A percentile compares a stretch with the other conserved stretches of the same genome.
phyloP scores from a whole-genome alignment of 1,140 invertebrate genomes.

The Neodiprion fabricii region DNA sequence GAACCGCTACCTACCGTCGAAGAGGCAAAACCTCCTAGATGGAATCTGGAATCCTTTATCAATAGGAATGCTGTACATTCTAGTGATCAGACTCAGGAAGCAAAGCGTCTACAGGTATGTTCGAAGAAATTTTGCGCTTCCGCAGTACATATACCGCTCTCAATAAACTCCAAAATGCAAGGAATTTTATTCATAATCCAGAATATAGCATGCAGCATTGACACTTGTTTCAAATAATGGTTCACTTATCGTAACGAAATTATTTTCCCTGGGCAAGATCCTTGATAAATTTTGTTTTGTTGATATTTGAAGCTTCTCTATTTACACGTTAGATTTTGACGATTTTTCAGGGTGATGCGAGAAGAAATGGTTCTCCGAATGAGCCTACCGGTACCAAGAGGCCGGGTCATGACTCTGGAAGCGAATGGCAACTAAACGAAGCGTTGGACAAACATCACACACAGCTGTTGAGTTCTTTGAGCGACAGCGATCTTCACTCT shows the following conservation, averaged over 20 bases:
- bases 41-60: constrained; percentile 64
- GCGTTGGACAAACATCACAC: constrained; percentile 42
- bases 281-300: not conserved
- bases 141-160: not conserved
- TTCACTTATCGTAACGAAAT: not conserved
- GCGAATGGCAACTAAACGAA: constrained; percentile 48
- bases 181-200: not conserved
- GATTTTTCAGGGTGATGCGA: constrained; percentile 27
- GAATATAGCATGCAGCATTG: not conserved
- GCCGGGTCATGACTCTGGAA: constrained; percentile 26
- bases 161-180: not conserved
- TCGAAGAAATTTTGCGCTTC: not conserved
- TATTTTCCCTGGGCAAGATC: not conserved
- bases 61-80: constrained; percentile 44
- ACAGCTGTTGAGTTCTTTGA: constrained; percentile 39
- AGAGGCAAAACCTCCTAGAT: constrained; percentile 57
- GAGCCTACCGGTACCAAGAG: constrained; percentile 22
- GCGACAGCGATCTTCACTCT: constrained; percentile 51
- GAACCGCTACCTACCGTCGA: constrained; percentile 50
- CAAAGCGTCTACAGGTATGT: constrained; percentile 45
- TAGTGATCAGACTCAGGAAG: constrained; percentile 43
- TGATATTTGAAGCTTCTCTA: not conserved
- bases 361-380: constrained; percentile 29
- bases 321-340: not conserved
- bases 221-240: not conserved